These are phyloP conservation scores for Oreamnos americanus DNA, from an alignment of 2,113 vertebrate genomes.

Conservation along the genomic window DNA sequence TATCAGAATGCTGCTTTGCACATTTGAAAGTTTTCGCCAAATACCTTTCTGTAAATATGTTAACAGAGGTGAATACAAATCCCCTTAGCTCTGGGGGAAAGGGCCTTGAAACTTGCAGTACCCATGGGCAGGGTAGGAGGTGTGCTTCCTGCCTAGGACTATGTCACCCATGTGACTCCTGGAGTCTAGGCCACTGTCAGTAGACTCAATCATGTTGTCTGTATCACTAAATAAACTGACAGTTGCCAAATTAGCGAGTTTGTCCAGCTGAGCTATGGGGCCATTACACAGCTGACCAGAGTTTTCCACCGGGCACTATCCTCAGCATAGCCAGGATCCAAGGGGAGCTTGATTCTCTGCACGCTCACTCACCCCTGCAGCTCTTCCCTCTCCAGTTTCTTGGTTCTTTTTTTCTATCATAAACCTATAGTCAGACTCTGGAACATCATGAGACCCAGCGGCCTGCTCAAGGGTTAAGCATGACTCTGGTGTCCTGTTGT, in stretches of 20 bases:
- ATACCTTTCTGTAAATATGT: constrained; percentile 33
- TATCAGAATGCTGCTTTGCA: constrained; percentile 58
- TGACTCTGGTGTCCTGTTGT: not conserved
- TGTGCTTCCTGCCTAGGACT: rapidly evolving
- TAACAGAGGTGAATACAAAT: not conserved
- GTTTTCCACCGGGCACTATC: not conserved
- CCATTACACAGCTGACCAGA: not conserved
- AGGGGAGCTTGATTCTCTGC: not conserved
- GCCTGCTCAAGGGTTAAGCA: not conserved
- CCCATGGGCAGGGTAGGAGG: rapidly evolving
- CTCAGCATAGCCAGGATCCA: not conserved
- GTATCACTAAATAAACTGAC: not conserved
- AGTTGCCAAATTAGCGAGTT: not conserved
- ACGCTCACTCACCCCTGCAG: not conserved
- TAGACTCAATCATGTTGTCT: not conserved
- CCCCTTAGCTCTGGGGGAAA: not conserved
- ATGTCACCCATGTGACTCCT: not conserved
- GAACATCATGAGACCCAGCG: not conserved
- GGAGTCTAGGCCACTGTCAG: not conserved
- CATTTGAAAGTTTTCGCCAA: constrained; percentile 26
- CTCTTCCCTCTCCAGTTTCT: not conserved
- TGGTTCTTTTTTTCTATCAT: not conserved
- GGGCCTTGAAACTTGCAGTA: not conserved
- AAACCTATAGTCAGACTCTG: not conserved
- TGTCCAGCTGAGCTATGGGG: not conserved